Percentiles rank a stretch among this genome's conserved stretches.
phyloP scores from a whole-genome alignment of 2,797 vertebrate species.

The Triplophysa yarkandensis region DNA sequence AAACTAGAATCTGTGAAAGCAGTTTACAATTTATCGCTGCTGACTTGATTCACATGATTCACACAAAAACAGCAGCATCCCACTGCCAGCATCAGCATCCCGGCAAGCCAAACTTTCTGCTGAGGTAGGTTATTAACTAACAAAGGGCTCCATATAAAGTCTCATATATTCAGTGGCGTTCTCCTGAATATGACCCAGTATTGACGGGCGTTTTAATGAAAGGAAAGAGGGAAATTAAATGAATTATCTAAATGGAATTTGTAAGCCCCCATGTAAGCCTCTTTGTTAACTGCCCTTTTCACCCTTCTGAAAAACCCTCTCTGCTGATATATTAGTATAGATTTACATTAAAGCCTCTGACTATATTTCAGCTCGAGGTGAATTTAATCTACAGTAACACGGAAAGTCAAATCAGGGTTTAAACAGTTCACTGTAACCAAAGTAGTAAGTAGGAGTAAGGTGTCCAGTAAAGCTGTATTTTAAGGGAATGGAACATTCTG shows the following conservation, averaged over 20 bases:
- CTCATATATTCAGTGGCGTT: slow-evolving; percentile 44
- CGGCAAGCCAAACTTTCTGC: slow-evolving; percentile 50
- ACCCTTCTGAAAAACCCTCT: slow-evolving; percentile 8
- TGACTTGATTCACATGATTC: slow-evolving; percentile 23
- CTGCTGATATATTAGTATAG: slow-evolving; percentile 33
- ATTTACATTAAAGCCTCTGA: slow-evolving; percentile 13
- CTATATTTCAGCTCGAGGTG: slow-evolving; percentile 15
- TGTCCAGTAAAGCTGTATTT: not conserved
- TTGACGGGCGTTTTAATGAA: slow-evolving; percentile 23
- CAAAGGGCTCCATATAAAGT: slow-evolving; percentile 57
- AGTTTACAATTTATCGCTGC: slow-evolving; percentile 6
- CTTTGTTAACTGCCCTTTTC: slow-evolving; percentile 33
- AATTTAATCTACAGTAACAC: slow-evolving; percentile 16
- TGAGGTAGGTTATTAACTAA: slow-evolving; percentile 57
- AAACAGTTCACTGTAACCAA: slow-evolving; percentile 12
- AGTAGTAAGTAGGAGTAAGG: too few relatives aligned
- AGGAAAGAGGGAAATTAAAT: slow-evolving; percentile 22
- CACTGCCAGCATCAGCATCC: slow-evolving; percentile 52
- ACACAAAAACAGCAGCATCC: slow-evolving; percentile 9
- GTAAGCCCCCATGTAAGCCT: slow-evolving; percentile 11
- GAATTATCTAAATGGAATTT: slow-evolving; percentile 26
- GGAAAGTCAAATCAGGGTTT: slow-evolving; percentile 16
- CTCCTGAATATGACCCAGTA: slow-evolving; percentile 19
- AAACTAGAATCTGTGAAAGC: slow-evolving; percentile 28
- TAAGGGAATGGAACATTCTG: not conserved